Base-by-base conservation (phyloP, 2,113 vertebrate genomes). In the Melanerpes formicivorus region DNA sequence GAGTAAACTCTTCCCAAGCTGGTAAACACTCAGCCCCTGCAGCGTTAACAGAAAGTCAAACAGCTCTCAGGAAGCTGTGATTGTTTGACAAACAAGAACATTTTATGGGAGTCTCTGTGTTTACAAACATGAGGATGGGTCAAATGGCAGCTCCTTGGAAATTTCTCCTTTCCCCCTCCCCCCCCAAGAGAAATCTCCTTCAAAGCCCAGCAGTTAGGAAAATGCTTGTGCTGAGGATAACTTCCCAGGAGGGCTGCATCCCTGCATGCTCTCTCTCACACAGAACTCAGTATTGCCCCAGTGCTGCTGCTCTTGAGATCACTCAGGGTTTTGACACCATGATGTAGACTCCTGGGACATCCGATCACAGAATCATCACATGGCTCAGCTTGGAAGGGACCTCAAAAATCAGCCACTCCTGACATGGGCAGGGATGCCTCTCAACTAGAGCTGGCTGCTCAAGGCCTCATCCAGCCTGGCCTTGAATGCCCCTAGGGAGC, bases 31-130 rank as follows among this genome's bases (percentile, higher is more conserved):
- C 90, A 95, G 69, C 65, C 69, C 44, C 34, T 67, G 85, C 92
- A 95, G 90, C 90, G 88, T 77, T 71, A 75, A 71, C 86, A 80
- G 58, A 40, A 95, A 91, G 95, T 94, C 85, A 95, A 95, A 95
- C 88, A 95, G 69, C 77, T 91, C 92, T 91, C 59, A 69, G 50
- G 34, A 92, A 95, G 75, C 94, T 54, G 84, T 96, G 91, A 92
- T 34, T 93, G 71, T 95, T 87, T 92, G 93, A 95, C 93, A 95
- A 95, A 95, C 91, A 94, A 81, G 94, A 93, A 93, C 50, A 72
- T 95, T 94, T 96, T 87, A 93, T 90, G 71, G 84, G 95, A 92
- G 95, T 93, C 94, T 95, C 89, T 90, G 18, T 84, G 82, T 95
- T 95, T 95, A 76, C 94, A 92, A 90, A 90, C 71, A 92, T 1